phyloP scores from a whole-genome alignment of 1,140 invertebrate species.

The Coelopa frigida region DNA sequence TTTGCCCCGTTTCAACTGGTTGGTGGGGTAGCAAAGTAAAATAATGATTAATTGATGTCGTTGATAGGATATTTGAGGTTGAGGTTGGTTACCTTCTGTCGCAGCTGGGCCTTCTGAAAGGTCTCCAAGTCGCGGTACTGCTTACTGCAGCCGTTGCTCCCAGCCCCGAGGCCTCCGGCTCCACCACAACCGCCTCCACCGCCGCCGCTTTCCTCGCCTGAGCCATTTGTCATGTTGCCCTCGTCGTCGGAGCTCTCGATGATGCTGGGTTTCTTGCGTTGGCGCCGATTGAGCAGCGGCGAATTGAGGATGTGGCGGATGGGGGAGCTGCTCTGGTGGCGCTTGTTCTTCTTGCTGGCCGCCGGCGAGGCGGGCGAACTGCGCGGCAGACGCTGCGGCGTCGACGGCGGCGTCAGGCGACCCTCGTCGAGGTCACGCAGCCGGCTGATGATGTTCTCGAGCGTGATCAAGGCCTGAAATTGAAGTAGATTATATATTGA shows the following conservation, averaged over 20 bases:
- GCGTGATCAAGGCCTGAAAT: constrained; percentile 47
- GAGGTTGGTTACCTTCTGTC: constrained; percentile 80
- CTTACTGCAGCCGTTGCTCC: constrained; percentile 49
- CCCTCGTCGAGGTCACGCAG: constrained; percentile 48
- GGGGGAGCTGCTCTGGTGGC: constrained; percentile 70
- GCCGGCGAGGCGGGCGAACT: constrained; percentile 65
- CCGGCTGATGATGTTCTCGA: constrained; percentile 51
- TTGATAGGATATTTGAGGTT: not conserved
- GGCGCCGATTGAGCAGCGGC: constrained; percentile 65
- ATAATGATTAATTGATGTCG: not conserved
- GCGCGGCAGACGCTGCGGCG: constrained; percentile 57
- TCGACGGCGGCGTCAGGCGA: constrained; percentile 47
- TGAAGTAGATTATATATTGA: not conserved
- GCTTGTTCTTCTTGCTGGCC: constrained; percentile 61
- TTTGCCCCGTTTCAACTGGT: constrained; percentile 58
- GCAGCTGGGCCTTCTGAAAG: constrained; percentile 88
- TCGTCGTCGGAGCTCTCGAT: constrained; percentile 86
- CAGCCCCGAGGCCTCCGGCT: no score
- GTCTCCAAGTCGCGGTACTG: constrained; percentile 86
- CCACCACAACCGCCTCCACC: no score
- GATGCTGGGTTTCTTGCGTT: constrained; percentile 60
- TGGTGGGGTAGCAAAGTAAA: not conserved
- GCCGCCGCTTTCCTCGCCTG: constrained; percentile 32
- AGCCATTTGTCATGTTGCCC: constrained; percentile 54
- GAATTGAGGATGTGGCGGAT: constrained; percentile 75